Conservation (phyloP, 2,113 vertebrate species). For the Galeopterus variegatus region DNA sequence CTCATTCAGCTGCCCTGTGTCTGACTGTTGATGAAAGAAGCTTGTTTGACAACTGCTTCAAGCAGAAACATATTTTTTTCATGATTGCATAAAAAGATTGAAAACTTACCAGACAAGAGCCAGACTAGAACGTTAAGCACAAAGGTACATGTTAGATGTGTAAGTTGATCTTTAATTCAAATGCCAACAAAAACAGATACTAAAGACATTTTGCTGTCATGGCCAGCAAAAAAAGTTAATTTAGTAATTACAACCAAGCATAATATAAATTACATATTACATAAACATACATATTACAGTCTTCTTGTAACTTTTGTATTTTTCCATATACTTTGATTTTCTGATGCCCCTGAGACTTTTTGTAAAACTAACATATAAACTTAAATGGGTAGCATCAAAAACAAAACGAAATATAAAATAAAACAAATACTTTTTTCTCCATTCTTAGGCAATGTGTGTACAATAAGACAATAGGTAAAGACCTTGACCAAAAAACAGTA, state of each 20-base stretch:
- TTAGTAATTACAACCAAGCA: slow-evolving; percentile 83
- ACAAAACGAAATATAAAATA: slow-evolving; percentile 81
- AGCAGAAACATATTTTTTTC: slow-evolving; percentile 94
- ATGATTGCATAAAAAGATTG: slow-evolving; percentile 91
- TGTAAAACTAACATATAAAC: slow-evolving; percentile 86
- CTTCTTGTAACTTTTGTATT: slow-evolving; percentile 84
- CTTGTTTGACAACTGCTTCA: slow-evolving; percentile 93
- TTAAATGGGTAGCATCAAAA: slow-evolving; percentile 84
- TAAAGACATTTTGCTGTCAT: slow-evolving; percentile 91
- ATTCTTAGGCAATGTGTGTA: slow-evolving; percentile 83
- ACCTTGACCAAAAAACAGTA: slow-evolving; percentile 84
- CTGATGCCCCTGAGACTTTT: slow-evolving; percentile 81
- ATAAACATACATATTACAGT: slow-evolving; percentile 35
- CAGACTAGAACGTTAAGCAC: slow-evolving; percentile 89
- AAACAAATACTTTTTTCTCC: slow-evolving; percentile 66
- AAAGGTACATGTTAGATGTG: slow-evolving; percentile 91
- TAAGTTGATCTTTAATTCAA: slow-evolving; percentile 93
- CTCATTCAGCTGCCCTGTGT: slow-evolving; percentile 94
- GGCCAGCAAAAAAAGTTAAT: slow-evolving; percentile 91
- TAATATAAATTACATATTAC: slow-evolving; percentile 37
- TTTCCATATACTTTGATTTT: slow-evolving; percentile 88
- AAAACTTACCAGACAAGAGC: slow-evolving; percentile 90
- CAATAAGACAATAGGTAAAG: slow-evolving; percentile 86
- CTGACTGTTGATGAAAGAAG: slow-evolving; percentile 94
- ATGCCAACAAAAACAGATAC: slow-evolving; percentile 95